Base-by-base conservation (phyloP, 2,888 invertebrate species). In the Psylliodes chrysocephalus region DNA sequence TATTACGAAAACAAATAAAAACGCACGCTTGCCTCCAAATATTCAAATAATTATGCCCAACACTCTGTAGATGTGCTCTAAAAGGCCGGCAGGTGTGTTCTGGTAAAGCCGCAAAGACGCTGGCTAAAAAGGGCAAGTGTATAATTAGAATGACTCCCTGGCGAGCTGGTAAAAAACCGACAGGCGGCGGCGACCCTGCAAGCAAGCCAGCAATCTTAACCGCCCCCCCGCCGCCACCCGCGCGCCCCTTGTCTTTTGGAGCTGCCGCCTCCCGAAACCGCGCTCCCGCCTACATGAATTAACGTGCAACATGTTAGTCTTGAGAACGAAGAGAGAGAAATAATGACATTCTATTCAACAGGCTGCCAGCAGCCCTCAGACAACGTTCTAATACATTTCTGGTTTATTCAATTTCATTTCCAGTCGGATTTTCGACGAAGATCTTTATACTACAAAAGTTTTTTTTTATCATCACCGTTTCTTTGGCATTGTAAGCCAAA, bases 351-450 rank as follows among this genome's bases (percentile, higher is more conserved):
- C 56, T 46, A 56, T 56, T 46, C 46, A 56, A 56, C 56, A 46
- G 46, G 33, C 56, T 56, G 46, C 56, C 56, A 46, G 44, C 14
- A 8, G 22, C 22, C 42, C 28, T 46, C 56, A 56, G 44, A 56
- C 56, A 56, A 56, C 30, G 30, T 56, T 12, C 33, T 46, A 56
- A 56, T 56, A 56, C 19, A 33, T 56, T 56, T 56, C 44, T 56
- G 46, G 56, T 30, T 56, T 56, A 46, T 56, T 56, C 44, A 56
- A 46, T 56, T 56, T 18, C 46, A 30, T 56, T 56, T 46, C 7
- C 46, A 44, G 46, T 46, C 46, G 46, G 25, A 10, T 46, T 44
- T 44, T 8, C 18, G 18, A 18, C 18, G 44, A 19, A 44, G 44
- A 44, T 44, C 12, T 19, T 46, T 46, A 22, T 19, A 17, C 10